A percentile compares a stretch with the other conserved stretches of the same genome.
phyloP scores from a whole-genome alignment of 2,113 vertebrate species.

The Toxotes jaculatrix region DNA sequence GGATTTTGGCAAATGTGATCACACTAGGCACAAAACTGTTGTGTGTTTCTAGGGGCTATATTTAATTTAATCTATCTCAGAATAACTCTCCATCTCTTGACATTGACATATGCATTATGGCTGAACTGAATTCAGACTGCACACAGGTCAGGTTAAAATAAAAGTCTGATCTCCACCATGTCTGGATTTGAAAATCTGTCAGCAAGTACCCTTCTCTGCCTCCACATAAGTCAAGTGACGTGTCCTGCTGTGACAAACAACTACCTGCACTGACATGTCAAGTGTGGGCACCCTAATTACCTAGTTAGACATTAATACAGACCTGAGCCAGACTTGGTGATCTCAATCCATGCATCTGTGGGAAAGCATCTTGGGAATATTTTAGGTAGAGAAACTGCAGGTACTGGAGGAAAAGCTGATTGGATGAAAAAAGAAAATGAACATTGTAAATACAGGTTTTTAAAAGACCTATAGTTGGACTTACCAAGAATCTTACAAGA shows the following conservation, averaged over 20 bases:
- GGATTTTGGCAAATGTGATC: neutral
- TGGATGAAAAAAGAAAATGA: constrained; percentile 31
- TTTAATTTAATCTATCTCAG: too few relatives aligned
- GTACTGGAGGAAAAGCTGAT: constrained; percentile 92
- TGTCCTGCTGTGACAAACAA: neutral
- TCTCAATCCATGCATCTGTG: constrained; percentile 78
- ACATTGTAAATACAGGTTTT: neutral
- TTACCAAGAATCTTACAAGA: neutral
- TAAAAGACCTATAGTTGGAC: neutral
- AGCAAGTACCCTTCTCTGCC: constrained; percentile 9
- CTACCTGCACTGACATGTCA: neutral
- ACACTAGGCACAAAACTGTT: neutral
- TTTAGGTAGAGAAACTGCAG: constrained; percentile 92
- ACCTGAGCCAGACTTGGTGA: constrained; percentile 91
- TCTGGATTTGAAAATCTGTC: constrained; percentile 9
- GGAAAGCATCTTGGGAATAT: constrained; percentile 84
- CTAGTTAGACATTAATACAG: constrained; percentile 35
- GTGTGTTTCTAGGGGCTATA: too few relatives aligned
- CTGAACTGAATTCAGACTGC: neutral
- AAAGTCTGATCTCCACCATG: neutral
- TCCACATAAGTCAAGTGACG: constrained; percentile 1
- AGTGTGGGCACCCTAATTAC: neutral
- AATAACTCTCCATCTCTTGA: neutral
- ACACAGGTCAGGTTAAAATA: neutral
- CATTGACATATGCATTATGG: too few relatives aligned